Conservation (phyloP, 2,797 vertebrate species). For the Tympanoctomys barrerae region DNA sequence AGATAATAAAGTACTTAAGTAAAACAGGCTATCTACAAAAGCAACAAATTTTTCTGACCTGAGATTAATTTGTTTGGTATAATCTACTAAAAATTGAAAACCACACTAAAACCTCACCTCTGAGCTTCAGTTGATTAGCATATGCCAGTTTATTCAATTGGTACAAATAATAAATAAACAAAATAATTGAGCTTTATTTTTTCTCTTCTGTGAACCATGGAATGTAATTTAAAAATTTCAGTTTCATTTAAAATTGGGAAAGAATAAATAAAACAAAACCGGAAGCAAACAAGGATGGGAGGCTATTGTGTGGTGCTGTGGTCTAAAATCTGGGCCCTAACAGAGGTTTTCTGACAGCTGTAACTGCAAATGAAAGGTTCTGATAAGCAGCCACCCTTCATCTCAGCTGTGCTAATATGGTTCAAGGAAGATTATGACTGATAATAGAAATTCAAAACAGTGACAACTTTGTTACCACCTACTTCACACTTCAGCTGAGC, state of each 20-base stretch:
- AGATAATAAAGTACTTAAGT: neutral
- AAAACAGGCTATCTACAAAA: neutral
- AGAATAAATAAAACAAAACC: conserved; percentile 8
- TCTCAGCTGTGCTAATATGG: conserved; percentile 77
- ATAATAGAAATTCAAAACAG: conserved; percentile 75
- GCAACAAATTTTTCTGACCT: neutral
- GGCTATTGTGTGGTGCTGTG: neutral
- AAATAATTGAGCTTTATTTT: conserved; percentile 89
- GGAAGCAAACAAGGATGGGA: neutral
- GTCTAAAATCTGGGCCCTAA: conserved; percentile 65
- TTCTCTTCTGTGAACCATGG: conserved; percentile 85
- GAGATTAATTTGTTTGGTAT: neutral
- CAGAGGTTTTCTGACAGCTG: conserved; percentile 82
- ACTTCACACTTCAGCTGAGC: conserved; percentile 52
- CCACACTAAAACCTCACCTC: conserved; percentile 13
- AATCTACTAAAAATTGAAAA: neutral
- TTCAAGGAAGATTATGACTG: conserved; percentile 83
- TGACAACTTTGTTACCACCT: conserved; percentile 83
- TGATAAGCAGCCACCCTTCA: conserved; percentile 82
- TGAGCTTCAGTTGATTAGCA: conserved; percentile 18
- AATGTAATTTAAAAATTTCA: conserved; percentile 86
- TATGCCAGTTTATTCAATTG: conserved; percentile 85
- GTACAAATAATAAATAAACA: conserved; percentile 84
- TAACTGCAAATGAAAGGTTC: conserved; percentile 82
- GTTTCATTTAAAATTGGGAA: conserved; percentile 83